Evolutionary conservation across 2,888 invertebrate species (phyloP).

Genomic region (Drosophila testacea): DNA sequence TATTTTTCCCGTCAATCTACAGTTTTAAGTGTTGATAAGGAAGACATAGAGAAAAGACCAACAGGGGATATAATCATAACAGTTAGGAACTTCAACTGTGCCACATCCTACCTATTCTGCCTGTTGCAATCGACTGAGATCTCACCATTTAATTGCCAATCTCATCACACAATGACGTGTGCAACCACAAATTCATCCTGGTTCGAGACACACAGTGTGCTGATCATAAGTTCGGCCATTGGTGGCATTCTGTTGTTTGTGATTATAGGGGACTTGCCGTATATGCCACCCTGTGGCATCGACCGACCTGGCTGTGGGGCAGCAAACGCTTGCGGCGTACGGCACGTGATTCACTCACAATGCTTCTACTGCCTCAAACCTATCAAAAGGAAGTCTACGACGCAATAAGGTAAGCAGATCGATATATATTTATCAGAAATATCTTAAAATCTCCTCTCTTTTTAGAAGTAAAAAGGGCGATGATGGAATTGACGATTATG

Average conservation of each 20-base stretch:
- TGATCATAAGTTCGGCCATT: constrained; percentile 53
- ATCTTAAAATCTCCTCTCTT: not conserved
- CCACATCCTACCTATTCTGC: constrained; percentile 66
- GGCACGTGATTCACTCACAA: constrained; percentile 33
- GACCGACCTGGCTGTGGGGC: constrained; percentile 63
- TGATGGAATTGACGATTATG: constrained; percentile 45
- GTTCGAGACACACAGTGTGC: constrained; percentile 46
- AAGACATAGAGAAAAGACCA: not conserved
- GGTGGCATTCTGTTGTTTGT: constrained; percentile 51
- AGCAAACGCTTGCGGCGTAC: constrained; percentile 54
- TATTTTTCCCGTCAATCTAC: constrained; percentile 27
- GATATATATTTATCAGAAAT: not conserved
- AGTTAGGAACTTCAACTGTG: constrained; percentile 33
- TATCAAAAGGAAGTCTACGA: constrained; percentile 17
- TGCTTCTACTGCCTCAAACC: constrained; percentile 55
- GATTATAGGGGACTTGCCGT: constrained; percentile 57
- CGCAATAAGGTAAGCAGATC: constrained; percentile 31
- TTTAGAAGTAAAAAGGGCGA: not conserved
- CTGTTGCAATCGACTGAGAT: constrained; percentile 42
- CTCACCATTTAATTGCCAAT: constrained; percentile 73
- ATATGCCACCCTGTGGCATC: constrained; percentile 56
- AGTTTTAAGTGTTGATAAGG: not conserved
- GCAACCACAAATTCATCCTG: constrained; percentile 41
- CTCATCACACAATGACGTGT: constrained; percentile 58
- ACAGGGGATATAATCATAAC: constrained; percentile 1